phyloP scores from a whole-genome alignment of 2,797 vertebrate species.

The Craterocephalus amniculus region DNA sequence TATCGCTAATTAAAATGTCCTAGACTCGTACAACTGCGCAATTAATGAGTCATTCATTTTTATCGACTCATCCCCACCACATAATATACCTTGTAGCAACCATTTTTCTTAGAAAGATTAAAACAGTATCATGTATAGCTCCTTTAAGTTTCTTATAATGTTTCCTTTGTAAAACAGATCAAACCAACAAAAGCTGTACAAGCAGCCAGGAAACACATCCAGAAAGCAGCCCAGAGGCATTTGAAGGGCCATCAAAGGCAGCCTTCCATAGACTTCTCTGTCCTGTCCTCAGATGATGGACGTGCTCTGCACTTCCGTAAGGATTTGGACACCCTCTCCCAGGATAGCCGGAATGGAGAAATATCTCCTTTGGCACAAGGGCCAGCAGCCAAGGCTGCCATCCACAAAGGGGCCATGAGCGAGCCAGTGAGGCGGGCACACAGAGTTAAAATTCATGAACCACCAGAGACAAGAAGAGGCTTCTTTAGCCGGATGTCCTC shows the following conservation, averaged over 20 bases:
- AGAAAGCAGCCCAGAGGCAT: slow-evolving; percentile 80
- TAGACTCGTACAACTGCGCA: too few relatives aligned
- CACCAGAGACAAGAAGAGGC: slow-evolving; percentile 74
- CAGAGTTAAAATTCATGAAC: slow-evolving; percentile 85
- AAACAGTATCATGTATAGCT: too few relatives aligned
- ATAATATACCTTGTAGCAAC: too few relatives aligned
- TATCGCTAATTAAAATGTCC: too few relatives aligned
- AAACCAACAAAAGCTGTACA: slow-evolving; percentile 79
- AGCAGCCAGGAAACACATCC: slow-evolving; percentile 76
- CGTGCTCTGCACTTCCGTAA: slow-evolving; percentile 83
- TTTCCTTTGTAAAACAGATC: slow-evolving; percentile 63
- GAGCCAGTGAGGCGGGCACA: slow-evolving; percentile 86
- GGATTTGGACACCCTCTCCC: slow-evolving; percentile 82
- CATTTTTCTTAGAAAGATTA: too few relatives aligned
- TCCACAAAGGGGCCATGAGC: slow-evolving; percentile 83
- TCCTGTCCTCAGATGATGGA: slow-evolving; percentile 81
- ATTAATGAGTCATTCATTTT: too few relatives aligned
- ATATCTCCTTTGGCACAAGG: slow-evolving; percentile 49
- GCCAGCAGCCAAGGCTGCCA: slow-evolving; percentile 71
- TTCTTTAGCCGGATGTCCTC: slow-evolving; percentile 84
- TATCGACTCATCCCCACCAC: too few relatives aligned
- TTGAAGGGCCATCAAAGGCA: slow-evolving; percentile 80
- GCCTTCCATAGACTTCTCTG: slow-evolving; percentile 88
- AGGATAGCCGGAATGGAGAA: slow-evolving; percentile 84
- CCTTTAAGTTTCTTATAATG: slow-evolving; percentile 1